Conservation (phyloP, 1,140 invertebrate genomes). For the Orchestia grillus region DNA sequence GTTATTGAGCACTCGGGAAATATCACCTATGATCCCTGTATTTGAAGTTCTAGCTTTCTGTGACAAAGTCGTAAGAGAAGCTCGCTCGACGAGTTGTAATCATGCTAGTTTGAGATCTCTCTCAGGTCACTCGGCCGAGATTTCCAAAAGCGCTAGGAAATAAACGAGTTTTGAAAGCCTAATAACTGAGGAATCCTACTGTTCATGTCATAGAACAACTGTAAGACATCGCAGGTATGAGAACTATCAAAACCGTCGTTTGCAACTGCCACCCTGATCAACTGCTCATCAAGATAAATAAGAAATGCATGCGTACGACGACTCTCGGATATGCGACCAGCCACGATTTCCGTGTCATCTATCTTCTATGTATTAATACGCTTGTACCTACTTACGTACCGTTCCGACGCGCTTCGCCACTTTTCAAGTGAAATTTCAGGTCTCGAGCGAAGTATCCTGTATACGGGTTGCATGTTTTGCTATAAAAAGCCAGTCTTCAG, state of each 20-base stretch:
- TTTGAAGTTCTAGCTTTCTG: background rate
- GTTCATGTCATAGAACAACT: background rate
- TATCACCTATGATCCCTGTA: background rate
- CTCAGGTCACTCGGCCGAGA: too few relatives aligned
- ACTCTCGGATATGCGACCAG: background rate
- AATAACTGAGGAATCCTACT: background rate
- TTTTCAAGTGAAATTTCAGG: too few relatives aligned
- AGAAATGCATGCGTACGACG: background rate
- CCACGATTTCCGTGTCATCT: background rate
- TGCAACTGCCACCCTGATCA: too few relatives aligned
- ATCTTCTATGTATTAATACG: too few relatives aligned
- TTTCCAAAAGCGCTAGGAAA: background rate
- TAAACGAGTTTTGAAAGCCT: background rate
- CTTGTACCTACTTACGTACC: too few relatives aligned
- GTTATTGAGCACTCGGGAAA: background rate
- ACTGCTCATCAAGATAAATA: background rate
- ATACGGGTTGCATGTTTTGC: too few relatives aligned
- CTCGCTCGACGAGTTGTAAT: too few relatives aligned
- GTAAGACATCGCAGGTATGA: background rate
- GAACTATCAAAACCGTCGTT: background rate
- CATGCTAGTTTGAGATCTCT: too few relatives aligned
- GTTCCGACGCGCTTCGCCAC: too few relatives aligned
- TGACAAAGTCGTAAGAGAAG: too few relatives aligned
- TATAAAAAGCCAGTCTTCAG: too few relatives aligned
- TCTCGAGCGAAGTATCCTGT: too few relatives aligned